Evolutionary conservation across 2,888 invertebrate species (phyloP).

Genomic region (Hydroisotoma schaefferi): DNA sequence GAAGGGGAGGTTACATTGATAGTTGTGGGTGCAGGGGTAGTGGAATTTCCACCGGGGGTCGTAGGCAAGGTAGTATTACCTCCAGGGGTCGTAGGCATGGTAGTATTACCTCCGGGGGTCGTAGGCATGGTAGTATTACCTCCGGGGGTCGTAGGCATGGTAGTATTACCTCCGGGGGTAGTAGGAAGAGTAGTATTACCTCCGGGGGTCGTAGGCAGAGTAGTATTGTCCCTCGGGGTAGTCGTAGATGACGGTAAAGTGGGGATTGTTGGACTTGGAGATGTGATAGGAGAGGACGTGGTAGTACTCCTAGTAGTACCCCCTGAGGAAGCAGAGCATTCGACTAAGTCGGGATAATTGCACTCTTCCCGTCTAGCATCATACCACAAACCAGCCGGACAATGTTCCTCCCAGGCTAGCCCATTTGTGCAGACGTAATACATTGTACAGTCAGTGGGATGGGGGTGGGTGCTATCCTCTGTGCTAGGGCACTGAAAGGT

Average conservation of each 20-base stretch:
- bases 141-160: not conserved
- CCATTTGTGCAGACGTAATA: constrained; percentile 14
- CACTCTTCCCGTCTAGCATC: constrained; percentile 1
- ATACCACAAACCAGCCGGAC: constrained; percentile 9
- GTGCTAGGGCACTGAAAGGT: not conserved
- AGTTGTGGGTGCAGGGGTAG: too few species aligned
- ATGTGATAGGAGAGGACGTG: not conserved
- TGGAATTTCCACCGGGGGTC: too few species aligned
- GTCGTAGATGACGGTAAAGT: not conserved
- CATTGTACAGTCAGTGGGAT: constrained; percentile 3
- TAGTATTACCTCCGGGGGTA: not conserved
- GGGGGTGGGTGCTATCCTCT: not conserved
- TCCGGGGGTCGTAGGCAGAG: not conserved
- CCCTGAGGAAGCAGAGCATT: not conserved
- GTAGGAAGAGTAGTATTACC: too few species aligned
- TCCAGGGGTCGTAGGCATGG: too few species aligned
- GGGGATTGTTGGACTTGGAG: not conserved
- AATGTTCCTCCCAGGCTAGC: constrained; percentile 7
- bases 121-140: not conserved
- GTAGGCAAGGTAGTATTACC: too few species aligned
- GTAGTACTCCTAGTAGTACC: not conserved
- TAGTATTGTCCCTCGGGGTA: too few species aligned
- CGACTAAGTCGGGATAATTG: constrained; percentile 1
- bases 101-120: too few species aligned
- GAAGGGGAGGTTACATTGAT: too few species aligned